Evolutionary conservation across 2,797 vertebrate species (phyloP).

Genomic region (Falco naumanni): DNA sequence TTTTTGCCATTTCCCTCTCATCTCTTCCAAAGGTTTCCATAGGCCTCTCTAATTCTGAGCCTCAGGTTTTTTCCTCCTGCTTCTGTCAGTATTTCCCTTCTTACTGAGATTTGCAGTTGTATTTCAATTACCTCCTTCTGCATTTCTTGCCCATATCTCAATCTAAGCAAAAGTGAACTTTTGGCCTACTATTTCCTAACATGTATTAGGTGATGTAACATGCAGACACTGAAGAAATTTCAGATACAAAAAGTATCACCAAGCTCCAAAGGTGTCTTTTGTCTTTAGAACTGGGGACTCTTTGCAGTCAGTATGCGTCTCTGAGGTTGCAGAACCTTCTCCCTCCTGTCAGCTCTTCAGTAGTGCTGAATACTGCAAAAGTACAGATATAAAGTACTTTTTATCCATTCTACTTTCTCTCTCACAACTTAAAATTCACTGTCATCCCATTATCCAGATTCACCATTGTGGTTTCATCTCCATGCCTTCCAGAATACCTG

Average conservation of each 20-base stretch:
- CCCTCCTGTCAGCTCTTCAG: background rate
- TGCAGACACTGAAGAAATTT: background rate
- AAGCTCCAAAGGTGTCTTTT: background rate
- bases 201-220: background rate
- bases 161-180: background rate
- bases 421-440: background rate
- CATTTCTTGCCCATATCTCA: background rate
- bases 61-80: background rate
- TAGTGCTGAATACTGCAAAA: background rate
- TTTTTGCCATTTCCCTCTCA: background rate
- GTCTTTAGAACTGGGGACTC: background rate
- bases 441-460: background rate
- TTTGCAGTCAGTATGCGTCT: background rate
- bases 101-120: background rate
- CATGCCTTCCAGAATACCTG: background rate
- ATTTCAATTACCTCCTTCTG: background rate
- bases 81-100: background rate
- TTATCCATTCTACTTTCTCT: background rate
- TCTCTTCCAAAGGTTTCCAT: background rate
- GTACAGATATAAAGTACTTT: background rate
- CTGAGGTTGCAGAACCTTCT: background rate
- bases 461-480: background rate
- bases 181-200: background rate
- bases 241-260: background rate
- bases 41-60: background rate